Evolutionary conservation across 2,113 vertebrate species (phyloP).

Genomic region (Progne subis): DNA sequence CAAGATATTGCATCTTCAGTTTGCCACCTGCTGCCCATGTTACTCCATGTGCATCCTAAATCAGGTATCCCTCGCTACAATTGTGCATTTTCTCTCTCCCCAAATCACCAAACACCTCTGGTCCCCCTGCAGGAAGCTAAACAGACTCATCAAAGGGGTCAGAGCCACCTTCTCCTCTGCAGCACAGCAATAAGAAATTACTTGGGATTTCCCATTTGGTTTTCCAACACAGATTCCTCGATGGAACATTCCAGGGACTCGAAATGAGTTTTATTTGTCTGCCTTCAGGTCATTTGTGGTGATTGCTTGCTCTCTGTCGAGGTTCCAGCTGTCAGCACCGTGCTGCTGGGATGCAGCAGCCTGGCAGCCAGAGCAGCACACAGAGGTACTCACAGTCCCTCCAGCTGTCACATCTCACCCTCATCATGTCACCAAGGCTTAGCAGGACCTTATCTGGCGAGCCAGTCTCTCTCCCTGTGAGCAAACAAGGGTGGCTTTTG

Average conservation of each 20-base stretch:
- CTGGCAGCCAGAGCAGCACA: neutral
- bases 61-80: constrained; percentile 5
- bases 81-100: neutral
- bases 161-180: neutral
- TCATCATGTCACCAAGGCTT: neutral
- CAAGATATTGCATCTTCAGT: constrained; percentile 26
- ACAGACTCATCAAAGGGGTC: neutral
- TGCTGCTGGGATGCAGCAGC: neutral
- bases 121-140: neutral
- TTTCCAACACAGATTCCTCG: neutral
- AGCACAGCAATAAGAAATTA: neutral
- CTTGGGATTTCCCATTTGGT: constrained; percentile 2
- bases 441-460: neutral
- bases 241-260: neutral
- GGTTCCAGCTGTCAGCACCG: neutral
- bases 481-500: neutral
- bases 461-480: neutral
- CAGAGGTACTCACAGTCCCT: neutral
- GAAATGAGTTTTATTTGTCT: neutral
- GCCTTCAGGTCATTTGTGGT: neutral
- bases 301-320: constrained; percentile 13
- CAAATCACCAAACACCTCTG: constrained; percentile 9
- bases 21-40: constrained; percentile 23
- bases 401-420: neutral
- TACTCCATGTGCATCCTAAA: constrained; percentile 29